A percentile compares a stretch with the other conserved stretches of the same genome.
Evolutionary conservation across 1,140 invertebrate genomes (phyloP).

Genomic region (Ceratosolen fusciceps): DNA sequence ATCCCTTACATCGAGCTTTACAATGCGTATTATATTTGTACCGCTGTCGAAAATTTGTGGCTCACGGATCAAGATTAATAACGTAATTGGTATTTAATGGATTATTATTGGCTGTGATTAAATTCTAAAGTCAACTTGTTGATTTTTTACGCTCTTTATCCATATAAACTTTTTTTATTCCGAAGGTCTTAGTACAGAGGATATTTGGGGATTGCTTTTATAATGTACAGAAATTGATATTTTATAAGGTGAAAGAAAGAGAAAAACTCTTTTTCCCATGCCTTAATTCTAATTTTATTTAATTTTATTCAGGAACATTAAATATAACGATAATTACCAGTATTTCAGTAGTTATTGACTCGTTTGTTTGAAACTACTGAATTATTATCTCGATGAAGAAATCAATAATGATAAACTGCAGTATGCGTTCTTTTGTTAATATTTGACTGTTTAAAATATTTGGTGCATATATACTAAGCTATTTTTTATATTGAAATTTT

Average conservation of each 20-base stretch:
- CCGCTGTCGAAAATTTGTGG: constrained; percentile 13
- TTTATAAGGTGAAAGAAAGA: no score
- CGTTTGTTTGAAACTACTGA: constrained; percentile 21
- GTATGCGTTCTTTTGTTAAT: constrained; percentile 20
- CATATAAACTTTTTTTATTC: no score
- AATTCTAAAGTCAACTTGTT: no score
- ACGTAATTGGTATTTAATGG: no score
- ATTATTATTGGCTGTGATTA: no score
- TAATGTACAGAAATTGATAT: no score
- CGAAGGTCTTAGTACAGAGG: no score
- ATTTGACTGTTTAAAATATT: constrained; percentile 40
- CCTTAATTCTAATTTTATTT: no score
- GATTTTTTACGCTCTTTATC: no score
- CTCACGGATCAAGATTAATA: not conserved
- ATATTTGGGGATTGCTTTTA: no score
- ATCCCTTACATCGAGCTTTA: not conserved
- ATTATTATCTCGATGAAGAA: constrained; percentile 30
- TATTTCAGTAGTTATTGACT: constrained; percentile 18
- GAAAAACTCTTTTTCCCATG: no score
- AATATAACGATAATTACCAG: constrained; percentile 7
- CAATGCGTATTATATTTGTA: not conserved
- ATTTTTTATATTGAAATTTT: constrained; percentile 13
- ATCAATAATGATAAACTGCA: constrained; percentile 36
- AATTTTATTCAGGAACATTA: not conserved
- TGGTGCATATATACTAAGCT: constrained; percentile 22